Percentiles rank a stretch among this genome's conserved stretches.
phyloP scores from a whole-genome alignment of 2,113 vertebrate species.

The Gymnarchus niloticus region DNA sequence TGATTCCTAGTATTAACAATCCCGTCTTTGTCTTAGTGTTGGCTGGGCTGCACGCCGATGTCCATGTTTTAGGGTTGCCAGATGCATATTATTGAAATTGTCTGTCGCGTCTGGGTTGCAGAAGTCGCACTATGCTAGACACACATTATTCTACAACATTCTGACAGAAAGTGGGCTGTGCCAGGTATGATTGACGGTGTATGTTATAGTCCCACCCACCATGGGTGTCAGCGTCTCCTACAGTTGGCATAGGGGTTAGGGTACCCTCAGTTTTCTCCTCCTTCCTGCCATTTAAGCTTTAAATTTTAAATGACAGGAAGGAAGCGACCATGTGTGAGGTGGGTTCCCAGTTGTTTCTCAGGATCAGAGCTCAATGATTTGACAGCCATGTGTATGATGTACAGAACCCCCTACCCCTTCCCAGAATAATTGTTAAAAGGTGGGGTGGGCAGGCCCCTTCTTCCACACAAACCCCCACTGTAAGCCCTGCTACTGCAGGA shows the following conservation, averaged over 20 bases:
- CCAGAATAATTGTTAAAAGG: too few relatives aligned
- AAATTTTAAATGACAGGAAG: too few relatives aligned
- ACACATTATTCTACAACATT: not conserved
- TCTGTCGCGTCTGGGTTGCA: not conserved
- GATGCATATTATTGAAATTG: constrained; percentile 9
- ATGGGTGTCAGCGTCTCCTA: not conserved
- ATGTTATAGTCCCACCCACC: not conserved
- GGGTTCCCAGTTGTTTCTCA: not conserved
- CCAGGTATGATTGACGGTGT: not conserved
- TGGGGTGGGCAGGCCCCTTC: not conserved
- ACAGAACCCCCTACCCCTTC: too few relatives aligned
- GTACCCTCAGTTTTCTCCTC: not conserved
- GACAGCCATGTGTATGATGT: too few relatives aligned
- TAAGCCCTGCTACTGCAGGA: not conserved
- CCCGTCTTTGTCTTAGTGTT: not conserved
- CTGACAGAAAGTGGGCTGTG: not conserved
- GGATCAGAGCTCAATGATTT: not conserved
- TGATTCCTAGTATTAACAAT: constrained; percentile 4
- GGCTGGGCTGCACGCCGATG: not conserved
- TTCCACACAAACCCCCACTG: not conserved
- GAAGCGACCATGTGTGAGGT: not conserved
- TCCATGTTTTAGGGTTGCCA: not conserved
- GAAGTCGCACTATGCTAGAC: not conserved
- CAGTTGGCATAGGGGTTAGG: not conserved
- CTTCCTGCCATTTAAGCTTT: not conserved